A percentile compares a stretch with the other conserved stretches of the same genome.
Evolutionary conservation across 2,113 vertebrate species (phyloP).

Genomic region (Rhea pennata): DNA sequence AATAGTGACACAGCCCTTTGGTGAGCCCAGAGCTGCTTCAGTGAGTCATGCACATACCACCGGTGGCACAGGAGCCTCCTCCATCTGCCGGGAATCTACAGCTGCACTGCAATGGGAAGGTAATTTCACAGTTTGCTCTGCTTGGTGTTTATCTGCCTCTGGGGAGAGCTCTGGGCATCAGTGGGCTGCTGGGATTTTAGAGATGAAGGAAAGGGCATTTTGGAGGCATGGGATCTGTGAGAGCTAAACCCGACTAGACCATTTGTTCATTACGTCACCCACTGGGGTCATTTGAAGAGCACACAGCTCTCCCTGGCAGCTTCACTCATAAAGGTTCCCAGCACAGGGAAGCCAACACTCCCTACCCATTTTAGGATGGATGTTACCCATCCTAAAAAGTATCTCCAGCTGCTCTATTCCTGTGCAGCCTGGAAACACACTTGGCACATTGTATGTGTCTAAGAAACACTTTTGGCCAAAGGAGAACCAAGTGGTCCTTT

Average conservation of each 20-base stretch:
- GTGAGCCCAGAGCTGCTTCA: background rate
- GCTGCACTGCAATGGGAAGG: background rate
- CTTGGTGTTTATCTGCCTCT: background rate
- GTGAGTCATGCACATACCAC: background rate
- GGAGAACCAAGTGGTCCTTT: background rate
- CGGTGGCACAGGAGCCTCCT: background rate
- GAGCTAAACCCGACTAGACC: background rate
- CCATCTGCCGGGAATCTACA: background rate
- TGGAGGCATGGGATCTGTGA: background rate
- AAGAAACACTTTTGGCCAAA: background rate
- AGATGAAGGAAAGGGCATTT: background rate
- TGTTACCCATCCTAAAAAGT: background rate
- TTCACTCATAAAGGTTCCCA: too few relatives aligned
- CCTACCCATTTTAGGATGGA: too few relatives aligned
- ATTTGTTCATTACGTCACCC: fast-evolving
- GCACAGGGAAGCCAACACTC: too few relatives aligned
- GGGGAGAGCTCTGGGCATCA: background rate
- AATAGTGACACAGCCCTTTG: background rate
- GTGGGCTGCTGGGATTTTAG: background rate
- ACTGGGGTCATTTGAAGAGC: fast-evolving
- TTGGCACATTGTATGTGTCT: background rate
- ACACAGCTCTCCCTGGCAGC: background rate
- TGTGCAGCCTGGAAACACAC: background rate
- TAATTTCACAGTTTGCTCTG: background rate
- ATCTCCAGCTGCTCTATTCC: too few relatives aligned